Evolutionary conservation across 2,888 invertebrate species (phyloP).

Genomic region (Galerucella pusilla): DNA sequence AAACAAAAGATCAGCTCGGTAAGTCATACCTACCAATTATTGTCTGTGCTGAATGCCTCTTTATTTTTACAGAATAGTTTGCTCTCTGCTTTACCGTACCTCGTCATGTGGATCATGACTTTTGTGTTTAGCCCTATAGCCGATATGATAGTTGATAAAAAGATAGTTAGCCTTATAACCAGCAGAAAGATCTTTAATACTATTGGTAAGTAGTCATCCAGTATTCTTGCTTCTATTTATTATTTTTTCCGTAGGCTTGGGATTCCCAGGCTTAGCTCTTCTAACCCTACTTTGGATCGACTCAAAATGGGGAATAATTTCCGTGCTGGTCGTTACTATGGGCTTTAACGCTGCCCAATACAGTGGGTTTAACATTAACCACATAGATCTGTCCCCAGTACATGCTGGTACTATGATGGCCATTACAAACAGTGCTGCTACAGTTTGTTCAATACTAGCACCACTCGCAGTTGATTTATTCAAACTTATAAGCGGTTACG

Average conservation of each 20-base stretch:
- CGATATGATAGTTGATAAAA: constrained; percentile 70
- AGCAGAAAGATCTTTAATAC: constrained; percentile 52
- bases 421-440: constrained; percentile 80
- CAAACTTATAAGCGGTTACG: constrained; percentile 37
- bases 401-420: constrained; percentile 85
- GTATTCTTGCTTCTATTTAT: no score
- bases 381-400: constrained; percentile 85
- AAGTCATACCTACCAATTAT: constrained; percentile 25
- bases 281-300: constrained; percentile 71
- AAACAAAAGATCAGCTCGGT: constrained; percentile 77
- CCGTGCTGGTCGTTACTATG: constrained; percentile 74
- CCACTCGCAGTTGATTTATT: constrained; percentile 77
- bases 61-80: constrained; percentile 71
- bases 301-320: constrained; percentile 70
- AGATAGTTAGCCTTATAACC: constrained; percentile 54
- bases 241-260: constrained; percentile 48
- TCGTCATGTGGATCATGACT: constrained; percentile 77
- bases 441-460: constrained; percentile 79
- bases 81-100: constrained; percentile 78
- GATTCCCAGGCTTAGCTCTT: constrained; percentile 74
- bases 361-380: constrained; percentile 77
- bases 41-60: background rate
- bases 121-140: constrained; percentile 77
- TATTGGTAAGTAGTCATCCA: constrained; percentile 56
- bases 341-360: constrained; percentile 77